These are phyloP conservation scores for Pseudomyrmex gracilis DNA, from an alignment of 1,140 invertebrate species.

Conservation along the genomic window DNA sequence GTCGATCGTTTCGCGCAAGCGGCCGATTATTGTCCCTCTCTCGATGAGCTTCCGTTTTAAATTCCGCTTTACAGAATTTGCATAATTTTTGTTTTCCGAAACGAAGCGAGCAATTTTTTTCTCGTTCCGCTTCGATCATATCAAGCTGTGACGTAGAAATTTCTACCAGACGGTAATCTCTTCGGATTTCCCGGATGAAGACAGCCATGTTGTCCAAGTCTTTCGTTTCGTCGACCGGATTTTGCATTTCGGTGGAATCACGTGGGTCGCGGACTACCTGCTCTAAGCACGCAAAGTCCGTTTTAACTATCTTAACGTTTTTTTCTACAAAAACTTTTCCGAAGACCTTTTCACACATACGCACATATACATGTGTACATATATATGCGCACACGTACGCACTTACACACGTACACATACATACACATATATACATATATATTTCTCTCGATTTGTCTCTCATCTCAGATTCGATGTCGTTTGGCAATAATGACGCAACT, in stretches of 20 bases:
- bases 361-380: no score
- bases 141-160: no score
- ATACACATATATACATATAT: no score
- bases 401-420: no score
- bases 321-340: no score
- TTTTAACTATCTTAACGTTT: not conserved
- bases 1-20: not conserved
- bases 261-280: not conserved
- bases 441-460: not conserved
- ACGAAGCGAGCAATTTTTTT: not conserved
- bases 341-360: no score
- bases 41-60: not conserved
- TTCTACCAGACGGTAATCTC: not conserved
- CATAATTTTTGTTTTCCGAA: not conserved
- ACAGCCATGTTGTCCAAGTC: slow-evolving; percentile 7
- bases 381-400: no score
- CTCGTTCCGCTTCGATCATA: not conserved
- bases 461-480: not conserved
- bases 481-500: slow-evolving; percentile 5
- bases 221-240: not conserved
- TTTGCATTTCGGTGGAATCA: not conserved
- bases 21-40: not conserved
- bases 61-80: not conserved
- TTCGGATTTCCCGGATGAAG: not conserved
- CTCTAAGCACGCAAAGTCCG: not conserved